A percentile compares a stretch with the other conserved stretches of the same genome.
Conservation (phyloP, 1,140 invertebrate genomes). For the Steinernema feltiae region DNA sequence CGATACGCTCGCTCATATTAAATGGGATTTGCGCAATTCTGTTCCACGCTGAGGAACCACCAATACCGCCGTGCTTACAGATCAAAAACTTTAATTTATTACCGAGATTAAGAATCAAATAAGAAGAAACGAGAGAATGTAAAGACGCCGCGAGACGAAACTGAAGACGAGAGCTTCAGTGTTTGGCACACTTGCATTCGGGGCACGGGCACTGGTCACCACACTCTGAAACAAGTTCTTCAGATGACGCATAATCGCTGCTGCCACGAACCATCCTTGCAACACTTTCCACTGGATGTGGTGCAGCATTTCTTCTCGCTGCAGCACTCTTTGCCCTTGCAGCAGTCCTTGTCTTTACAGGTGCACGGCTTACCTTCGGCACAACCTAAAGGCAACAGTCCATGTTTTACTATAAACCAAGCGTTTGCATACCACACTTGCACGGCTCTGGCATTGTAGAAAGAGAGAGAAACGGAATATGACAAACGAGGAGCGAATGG, state of each 20-base stretch:
- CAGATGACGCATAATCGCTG: neutral
- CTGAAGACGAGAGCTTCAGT: too few relatives aligned
- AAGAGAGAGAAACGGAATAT: neutral
- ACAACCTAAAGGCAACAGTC: neutral
- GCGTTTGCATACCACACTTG: neutral
- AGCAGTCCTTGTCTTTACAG: neutral
- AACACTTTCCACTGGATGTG: neutral
- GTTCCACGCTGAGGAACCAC: too few relatives aligned
- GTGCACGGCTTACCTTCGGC: neutral
- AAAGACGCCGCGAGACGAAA: too few relatives aligned
- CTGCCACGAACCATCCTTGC: neutral
- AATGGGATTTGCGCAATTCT: too few relatives aligned
- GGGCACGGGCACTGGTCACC: neutral
- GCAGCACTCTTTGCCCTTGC: neutral
- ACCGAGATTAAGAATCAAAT: too few relatives aligned
- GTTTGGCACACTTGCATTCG: slow-evolving; percentile 8
- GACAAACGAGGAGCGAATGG: neutral
- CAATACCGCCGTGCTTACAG: too few relatives aligned
- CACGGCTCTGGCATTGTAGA: neutral
- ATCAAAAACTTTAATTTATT: too few relatives aligned
- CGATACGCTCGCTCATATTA: too few relatives aligned
- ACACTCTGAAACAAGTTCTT: neutral
- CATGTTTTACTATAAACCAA: neutral
- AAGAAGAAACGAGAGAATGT: too few relatives aligned
- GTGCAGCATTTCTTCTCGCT: neutral